Base-by-base conservation (phyloP, 2,888 invertebrate genomes). In the Eilema caniola region DNA sequence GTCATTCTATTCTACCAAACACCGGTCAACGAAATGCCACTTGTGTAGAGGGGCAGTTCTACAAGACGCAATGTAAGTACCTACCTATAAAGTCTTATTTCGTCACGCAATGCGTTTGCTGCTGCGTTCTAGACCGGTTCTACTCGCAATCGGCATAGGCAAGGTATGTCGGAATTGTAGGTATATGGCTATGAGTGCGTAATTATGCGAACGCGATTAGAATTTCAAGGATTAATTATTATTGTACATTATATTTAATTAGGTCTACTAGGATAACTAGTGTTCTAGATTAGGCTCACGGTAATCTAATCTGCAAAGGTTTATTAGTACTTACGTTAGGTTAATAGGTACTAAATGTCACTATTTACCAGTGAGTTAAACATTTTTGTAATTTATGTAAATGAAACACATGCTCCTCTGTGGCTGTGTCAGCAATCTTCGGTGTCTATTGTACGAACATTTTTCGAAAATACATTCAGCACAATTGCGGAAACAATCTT, bases 21-120 rank as follows among this genome's bases (percentile, higher is more conserved):
- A n/a, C 20, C 5, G 20, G 20, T 47, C 14, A 47, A 0, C 5
- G 20, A n/a, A 3, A 53, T n/a, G 7, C 3, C 47, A n/a, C n/a
- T n/a, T n/a, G n/a, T n/a, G n/a, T n/a, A n/a, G n/a, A n/a, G n/a
- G n/a, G n/a, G n/a, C n/a, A 53, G 10, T n/a, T 10, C 61, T 63
- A 37, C 56, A 61, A 69, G 68, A 59, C 25, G 28, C 63, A 72
- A 70, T 59, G 70, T 53, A 53, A 7, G 20, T 47, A 41, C 41
- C 14, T 33, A 28, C 33, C 12, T 16, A n/a, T n/a, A n/a, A 47
- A 75, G 71, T 70, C 66, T 25, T 66, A 28, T 74, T 81, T 77
- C 79, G 60, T 25, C 75, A 80, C 65, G 61, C 72, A 63, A 74
- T 79, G 73, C 77, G 79, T 61, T 62, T 41, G 71, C 69, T 37